Base-by-base conservation (phyloP, 2,888 invertebrate species). In the Acholoe squamosa region DNA sequence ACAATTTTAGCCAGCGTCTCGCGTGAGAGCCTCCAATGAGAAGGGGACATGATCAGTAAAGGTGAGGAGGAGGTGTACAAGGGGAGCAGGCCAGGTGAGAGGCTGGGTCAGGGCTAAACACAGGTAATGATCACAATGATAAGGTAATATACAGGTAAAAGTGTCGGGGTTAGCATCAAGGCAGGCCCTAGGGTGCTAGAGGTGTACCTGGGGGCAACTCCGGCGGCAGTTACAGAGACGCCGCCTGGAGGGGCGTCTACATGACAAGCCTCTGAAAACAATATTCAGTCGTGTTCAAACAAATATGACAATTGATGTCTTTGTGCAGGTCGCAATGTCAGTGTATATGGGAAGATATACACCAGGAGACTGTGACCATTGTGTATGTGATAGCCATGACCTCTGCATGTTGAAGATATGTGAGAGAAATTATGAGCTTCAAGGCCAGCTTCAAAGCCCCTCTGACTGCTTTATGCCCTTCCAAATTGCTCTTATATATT, bases 291-390 rank as follows among this genome's bases (percentile, higher is more conserved):
- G 31, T 28, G 28, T n/a, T 28, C 71, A 71, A 71, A 71, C 28
- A 71, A 25, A 71, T 71, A 71, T 71, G 71, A 71, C 71, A 71
- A 71, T 71, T 71, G 71, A 71, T 71, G 71, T 71, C 71, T 71
- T 71, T 71, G 71, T 71, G 71, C 25, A 25, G 71, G 71, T 71
- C 25, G 28, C 16, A 61, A 12, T 19, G 19, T 19, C n/a, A 61
- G n/a, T 1, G 14, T 28, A 25, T 28, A 71, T 71, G 71, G 71
- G 28, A 28, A 71, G 5, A 28, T 25, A 71, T 28, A 43, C 71
- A 5, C 19, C 61, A 61, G 14, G 61, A n/a, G 22, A 61, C 61
- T n/a, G 61, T 3, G 1, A 61, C 22, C n/a, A n/a, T 19, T 61
- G 61, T 61, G n/a, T n/a, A n/a, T n/a, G n/a, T n/a, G n/a, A n/a